Base-by-base conservation (phyloP, 2,888 invertebrate species). In the Apodemia hepburni region DNA sequence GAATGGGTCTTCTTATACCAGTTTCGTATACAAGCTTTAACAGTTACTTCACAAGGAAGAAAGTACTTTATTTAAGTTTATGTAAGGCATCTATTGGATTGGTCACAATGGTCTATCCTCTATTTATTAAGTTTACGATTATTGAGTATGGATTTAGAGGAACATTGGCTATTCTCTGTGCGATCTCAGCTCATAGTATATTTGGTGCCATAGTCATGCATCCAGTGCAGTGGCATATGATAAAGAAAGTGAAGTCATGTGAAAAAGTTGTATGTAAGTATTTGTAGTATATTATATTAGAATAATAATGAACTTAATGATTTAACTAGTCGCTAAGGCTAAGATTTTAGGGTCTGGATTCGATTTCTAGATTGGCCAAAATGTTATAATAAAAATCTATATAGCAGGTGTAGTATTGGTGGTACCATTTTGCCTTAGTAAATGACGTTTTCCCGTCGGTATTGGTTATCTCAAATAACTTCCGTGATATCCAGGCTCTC, bases 1-100 rank as follows among this genome's bases (percentile, higher is more conserved):
- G 95, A 62, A 93, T 95, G 77, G 96, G 96, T 0, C 77, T 96
- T 4, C 93, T 96, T 72, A 91, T 95, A 70, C 95, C 96, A n/a
- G 92, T 95, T 49, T 92, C 94, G 0, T 95, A 95, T 71, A 94
- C 95, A 0, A 94, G 94, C 64, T 95, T 96, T 71, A 96, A 96
- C 73, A 93, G 94, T 66, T 96, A 95, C 73, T 96, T 96, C 70
- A 93, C 95, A 18, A 93, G 94, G 80, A 94, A 93, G 77, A 91
- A 95, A 69, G 93, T 95, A 12, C 92, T 95, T 72, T 94, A 95
- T 84, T 93, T 95, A 85, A 94, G 95, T 74, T 81, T 94, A 8
- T 93, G 95, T 61, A 96, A 96, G 83, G 93, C 94, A 0, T 84
- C 95, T 0, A 94, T 95, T 77, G 95, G 95, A 0, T 74, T 94